These are phyloP conservation scores for Neofelis nebulosa DNA, from an alignment of 2,113 vertebrate species.

Conservation along the genomic window DNA sequence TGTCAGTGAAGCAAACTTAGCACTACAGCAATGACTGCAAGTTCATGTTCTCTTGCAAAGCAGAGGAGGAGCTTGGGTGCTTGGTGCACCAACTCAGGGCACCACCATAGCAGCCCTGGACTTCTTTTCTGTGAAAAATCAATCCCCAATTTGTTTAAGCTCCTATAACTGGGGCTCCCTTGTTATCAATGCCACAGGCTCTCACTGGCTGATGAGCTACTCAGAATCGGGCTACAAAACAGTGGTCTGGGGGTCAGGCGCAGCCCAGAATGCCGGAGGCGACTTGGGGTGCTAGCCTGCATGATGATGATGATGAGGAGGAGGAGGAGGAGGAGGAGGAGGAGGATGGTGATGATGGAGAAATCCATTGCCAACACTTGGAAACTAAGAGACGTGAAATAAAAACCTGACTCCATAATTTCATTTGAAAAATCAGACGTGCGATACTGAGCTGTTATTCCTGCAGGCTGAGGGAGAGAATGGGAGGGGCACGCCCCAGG, in stretches of 20 bases:
- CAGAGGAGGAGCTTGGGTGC: neutral
- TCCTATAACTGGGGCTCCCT: neutral
- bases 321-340: neutral
- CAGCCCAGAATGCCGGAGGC: neutral
- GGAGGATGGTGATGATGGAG: neutral
- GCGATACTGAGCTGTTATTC: neutral
- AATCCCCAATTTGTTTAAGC: neutral
- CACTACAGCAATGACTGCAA: neutral
- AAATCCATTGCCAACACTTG: neutral
- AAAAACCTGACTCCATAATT: neutral
- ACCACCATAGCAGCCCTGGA: neutral
- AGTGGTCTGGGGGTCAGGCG: neutral
- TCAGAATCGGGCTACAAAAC: neutral
- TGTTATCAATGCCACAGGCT: neutral
- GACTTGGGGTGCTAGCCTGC: neutral
- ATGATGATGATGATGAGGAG: neutral
- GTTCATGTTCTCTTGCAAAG: neutral
- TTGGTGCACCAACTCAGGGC: neutral
- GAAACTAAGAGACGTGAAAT: neutral
- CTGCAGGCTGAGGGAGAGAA: neutral
- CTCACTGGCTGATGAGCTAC: neutral
- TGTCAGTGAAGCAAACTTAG: neutral
- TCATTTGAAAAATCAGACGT: neutral
- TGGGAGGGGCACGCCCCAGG: neutral
- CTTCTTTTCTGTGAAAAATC: neutral